phyloP scores from a whole-genome alignment of 2,888 invertebrate species.

The Spisula subtruncata region DNA sequence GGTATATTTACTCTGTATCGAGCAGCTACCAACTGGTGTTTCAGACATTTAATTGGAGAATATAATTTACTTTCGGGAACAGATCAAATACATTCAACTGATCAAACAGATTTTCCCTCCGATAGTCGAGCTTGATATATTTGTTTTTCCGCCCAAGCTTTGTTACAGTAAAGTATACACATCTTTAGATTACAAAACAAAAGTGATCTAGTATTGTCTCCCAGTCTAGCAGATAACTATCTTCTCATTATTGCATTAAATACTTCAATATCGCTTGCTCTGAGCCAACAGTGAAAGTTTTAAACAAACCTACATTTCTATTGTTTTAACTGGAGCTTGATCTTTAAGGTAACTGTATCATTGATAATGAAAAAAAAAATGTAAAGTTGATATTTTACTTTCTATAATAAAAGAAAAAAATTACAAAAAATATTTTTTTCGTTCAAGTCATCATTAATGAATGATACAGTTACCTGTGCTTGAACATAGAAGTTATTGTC shows the following conservation, averaged over 20 bases:
- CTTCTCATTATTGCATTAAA: neutral
- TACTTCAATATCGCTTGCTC: neutral
- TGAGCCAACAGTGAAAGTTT: too few species aligned
- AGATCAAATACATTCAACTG: neutral
- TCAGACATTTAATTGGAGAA: neutral
- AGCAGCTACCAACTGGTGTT: neutral
- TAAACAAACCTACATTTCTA: too few species aligned
- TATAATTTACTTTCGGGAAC: neutral
- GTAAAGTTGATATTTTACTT: too few species aligned
- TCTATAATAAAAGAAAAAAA: too few species aligned
- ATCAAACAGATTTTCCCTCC: conserved; percentile 20
- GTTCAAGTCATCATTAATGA: too few species aligned
- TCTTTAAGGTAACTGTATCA: too few species aligned
- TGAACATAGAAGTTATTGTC: too few species aligned
- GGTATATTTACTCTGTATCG: neutral
- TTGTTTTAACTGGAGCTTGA: too few species aligned
- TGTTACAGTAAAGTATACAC: neutral
- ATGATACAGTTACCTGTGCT: too few species aligned
- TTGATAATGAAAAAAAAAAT: too few species aligned
- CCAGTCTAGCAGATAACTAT: neutral
- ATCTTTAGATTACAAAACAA: neutral
- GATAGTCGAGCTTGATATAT: neutral
- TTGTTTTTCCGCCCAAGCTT: neutral
- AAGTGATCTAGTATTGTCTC: neutral
- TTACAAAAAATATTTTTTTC: too few species aligned